Evolutionary conservation across 2,113 vertebrate species (phyloP).

Genomic region (Microcebus griseorufus): DNA sequence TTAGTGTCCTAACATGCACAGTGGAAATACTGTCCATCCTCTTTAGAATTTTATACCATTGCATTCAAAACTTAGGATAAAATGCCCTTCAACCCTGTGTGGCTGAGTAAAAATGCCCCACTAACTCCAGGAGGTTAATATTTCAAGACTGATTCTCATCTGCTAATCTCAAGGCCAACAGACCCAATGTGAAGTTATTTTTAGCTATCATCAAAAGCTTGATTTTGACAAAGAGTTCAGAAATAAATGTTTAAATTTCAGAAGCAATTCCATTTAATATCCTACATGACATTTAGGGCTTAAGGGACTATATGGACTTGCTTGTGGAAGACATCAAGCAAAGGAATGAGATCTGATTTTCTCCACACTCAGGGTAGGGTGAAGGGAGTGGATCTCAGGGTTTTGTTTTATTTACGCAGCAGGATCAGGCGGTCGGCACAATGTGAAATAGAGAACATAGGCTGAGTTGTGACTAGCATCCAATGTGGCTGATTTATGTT

Average conservation of each 20-base stretch:
- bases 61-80: slow-evolving; percentile 54
- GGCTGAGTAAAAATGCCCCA: background rate
- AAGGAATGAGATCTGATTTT: background rate
- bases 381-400: background rate
- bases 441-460: background rate
- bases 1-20: slow-evolving; percentile 58
- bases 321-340: background rate
- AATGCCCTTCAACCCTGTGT: slow-evolving; percentile 52
- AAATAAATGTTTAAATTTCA: slow-evolving; percentile 60
- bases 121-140: background rate
- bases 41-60: slow-evolving; percentile 60
- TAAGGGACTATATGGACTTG: slow-evolving; percentile 8
- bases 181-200: slow-evolving; percentile 5
- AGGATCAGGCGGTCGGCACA: background rate
- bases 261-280: slow-evolving; percentile 29
- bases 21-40: slow-evolving; percentile 4
- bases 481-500: slow-evolving; percentile 3
- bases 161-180: slow-evolving; percentile 42
- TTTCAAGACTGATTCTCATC: slow-evolving; percentile 1
- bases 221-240: slow-evolving; percentile 18
- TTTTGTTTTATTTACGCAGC: background rate
- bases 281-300: background rate
- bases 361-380: background rate
- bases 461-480: background rate
- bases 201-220: slow-evolving; percentile 8